Evolutionary conservation across 2,797 vertebrate species (phyloP).

Genomic region (Heliangelus exortis): DNA sequence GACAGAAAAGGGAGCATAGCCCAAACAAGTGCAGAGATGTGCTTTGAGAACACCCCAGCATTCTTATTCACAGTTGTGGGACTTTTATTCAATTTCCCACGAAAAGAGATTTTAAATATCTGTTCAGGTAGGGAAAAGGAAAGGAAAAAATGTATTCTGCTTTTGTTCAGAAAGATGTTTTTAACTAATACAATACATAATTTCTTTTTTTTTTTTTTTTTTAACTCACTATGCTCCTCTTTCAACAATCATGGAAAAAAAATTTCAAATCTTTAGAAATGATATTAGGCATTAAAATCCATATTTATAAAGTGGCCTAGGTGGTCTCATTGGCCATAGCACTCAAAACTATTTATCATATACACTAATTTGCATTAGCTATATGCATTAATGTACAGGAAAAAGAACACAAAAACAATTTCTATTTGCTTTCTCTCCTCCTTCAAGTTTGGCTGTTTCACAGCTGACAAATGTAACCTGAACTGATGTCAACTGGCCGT

Average conservation of each 20-base stretch:
- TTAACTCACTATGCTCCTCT: neutral
- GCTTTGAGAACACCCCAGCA: neutral
- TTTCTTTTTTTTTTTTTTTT: neutral
- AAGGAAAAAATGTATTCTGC: neutral
- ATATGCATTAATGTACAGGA: neutral
- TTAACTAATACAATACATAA: fast-evolving
- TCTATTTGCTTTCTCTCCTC: neutral
- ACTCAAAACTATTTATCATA: neutral
- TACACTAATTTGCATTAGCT: neutral
- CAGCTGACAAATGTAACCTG: neutral
- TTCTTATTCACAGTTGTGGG: neutral
- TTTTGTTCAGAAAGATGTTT: neutral
- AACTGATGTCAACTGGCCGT: neutral
- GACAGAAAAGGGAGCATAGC: neutral
- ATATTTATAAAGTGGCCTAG: neutral
- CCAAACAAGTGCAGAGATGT: neutral
- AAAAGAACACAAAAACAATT: neutral
- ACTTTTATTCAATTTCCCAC: neutral
- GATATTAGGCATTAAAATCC: neutral
- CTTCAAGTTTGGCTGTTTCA: neutral
- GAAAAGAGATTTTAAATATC: neutral
- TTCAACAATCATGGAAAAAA: neutral
- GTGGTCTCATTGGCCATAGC: neutral
- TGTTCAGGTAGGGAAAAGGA: neutral
- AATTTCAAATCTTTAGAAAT: neutral